Evolutionary conservation across 2,113 vertebrate species (phyloP).

Genomic region (Ceyx cyanopectus): DNA sequence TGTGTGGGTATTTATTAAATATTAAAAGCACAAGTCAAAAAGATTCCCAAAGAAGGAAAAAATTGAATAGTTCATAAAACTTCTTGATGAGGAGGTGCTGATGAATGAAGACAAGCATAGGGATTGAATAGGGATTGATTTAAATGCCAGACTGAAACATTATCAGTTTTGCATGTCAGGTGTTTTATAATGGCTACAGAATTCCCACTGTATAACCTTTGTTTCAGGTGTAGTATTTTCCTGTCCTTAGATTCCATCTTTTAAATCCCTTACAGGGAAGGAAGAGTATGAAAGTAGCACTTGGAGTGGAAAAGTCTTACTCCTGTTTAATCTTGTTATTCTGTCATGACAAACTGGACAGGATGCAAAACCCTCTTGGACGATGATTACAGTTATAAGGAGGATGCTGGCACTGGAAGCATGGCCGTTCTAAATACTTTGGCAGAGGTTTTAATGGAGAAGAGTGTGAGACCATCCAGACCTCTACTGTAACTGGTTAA

Average conservation of each 20-base stretch:
- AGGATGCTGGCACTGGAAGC: not conserved
- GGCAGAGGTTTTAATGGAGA: not conserved
- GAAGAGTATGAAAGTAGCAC: not conserved
- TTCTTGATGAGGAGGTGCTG: slow-evolving; percentile 56
- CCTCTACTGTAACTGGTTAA: not conserved
- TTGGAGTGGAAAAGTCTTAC: not conserved
- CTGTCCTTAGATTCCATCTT: not conserved
- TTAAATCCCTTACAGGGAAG: not conserved
- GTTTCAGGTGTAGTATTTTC: not conserved
- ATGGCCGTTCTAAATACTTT: not conserved
- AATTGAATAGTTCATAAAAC: slow-evolving; percentile 61
- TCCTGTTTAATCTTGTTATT: not conserved
- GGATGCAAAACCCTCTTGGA: not conserved
- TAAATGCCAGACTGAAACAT: not conserved
- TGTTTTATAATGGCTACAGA: slow-evolving; percentile 37
- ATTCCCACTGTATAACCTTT: slow-evolving; percentile 19
- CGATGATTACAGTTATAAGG: not conserved
- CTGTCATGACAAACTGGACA: not conserved
- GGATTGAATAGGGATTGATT: slow-evolving; percentile 43
- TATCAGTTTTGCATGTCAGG: slow-evolving; percentile 60
- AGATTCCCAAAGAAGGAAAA: slow-evolving; percentile 62
- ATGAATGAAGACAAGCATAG: slow-evolving; percentile 65
- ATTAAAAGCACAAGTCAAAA: slow-evolving; percentile 70
- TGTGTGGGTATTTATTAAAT: slow-evolving; percentile 69
- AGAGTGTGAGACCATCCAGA: not conserved